Evolutionary conservation across 2,797 vertebrate species (phyloP), one percentile per base, ranked within the genome.

Genomic region (Xenentodon cancila): DNA sequence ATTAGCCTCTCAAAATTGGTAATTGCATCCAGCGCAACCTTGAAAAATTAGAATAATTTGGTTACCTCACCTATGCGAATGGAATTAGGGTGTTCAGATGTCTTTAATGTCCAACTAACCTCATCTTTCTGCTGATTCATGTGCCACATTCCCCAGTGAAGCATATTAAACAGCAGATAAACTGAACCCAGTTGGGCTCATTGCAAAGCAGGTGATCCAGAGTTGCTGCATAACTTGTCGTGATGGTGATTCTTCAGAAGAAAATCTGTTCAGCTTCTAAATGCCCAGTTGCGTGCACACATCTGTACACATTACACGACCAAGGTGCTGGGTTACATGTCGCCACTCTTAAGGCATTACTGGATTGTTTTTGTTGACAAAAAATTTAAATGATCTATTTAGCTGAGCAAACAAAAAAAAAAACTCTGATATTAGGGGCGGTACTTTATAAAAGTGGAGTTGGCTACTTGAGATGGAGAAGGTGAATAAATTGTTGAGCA

Each of bases 1-100:
- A 37, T 63, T 64, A 40, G 53, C 40, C 67, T 22, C 37, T 51
- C 17, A 27, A 56, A 67, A 73, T 73, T 78, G 65, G 19, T 57
- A 70, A 19, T 65, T 71, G 48, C 22, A 27, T 64, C 55, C 43
- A 37, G 53, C 3, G 62, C 55, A 68, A 79, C 53, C 69, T 70
- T 72, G 62, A 49, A 34, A 73, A 77, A 43, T 60, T 9, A 67
- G n/a, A 25, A 64, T 72, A 57, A 80, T 73, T 73, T 21, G 51
- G 62, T 73, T 57, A 27, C 19, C 47, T 68, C 63, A 63, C 61
- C 42, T 52, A 43, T 46, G 22, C 55, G 27, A 20, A 19, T 63
- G 59, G 59, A 42, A 32, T 62, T 32, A 59, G 73, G 52, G 56
- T 63, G 62, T 71, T 21, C 54, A 71, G 66, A 60, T 17, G 37